Percentiles rank a stretch among this genome's conserved stretches.
These are phyloP conservation scores for Andrena trimmerana DNA, from an alignment of 2,888 invertebrate species.

Conservation along the genomic window DNA sequence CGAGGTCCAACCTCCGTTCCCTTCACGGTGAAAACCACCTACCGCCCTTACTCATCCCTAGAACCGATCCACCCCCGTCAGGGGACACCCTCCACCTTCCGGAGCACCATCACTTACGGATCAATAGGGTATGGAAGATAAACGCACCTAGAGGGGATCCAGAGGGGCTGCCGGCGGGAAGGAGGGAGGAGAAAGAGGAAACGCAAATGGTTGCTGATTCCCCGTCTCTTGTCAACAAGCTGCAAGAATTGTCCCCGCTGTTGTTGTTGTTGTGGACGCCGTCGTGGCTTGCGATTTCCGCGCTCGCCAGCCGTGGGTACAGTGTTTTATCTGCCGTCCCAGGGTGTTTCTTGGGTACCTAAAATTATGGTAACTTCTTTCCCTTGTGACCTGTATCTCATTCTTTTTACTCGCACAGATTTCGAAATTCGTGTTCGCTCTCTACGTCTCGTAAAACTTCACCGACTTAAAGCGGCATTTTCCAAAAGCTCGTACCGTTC, in stretches of 20 bases:
- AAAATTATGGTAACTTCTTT: no score
- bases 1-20: conserved; percentile 63
- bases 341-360: not conserved
- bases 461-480: no score
- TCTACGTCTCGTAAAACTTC: no score
- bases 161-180: conserved; percentile 52
- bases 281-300: conserved; percentile 2
- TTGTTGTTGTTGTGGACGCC: not conserved
- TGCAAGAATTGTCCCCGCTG: conserved; percentile 29
- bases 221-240: conserved; percentile 55
- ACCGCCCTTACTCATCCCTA: conserved; percentile 57
- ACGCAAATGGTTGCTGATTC: conserved; percentile 62
- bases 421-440: no score
- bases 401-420: no score
- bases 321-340: not conserved
- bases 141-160: conserved; percentile 77
- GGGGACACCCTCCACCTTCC: conserved; percentile 74
- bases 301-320: not conserved
- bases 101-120: conserved; percentile 82
- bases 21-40: conserved; percentile 68
- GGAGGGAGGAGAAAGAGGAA: conserved; percentile 59
- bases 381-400: no score
- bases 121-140: conserved; percentile 84
- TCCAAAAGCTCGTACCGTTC: no score
- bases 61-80: conserved; percentile 70